phyloP scores from a whole-genome alignment of 2,797 vertebrate species.

The Sebastes aleutianus region DNA sequence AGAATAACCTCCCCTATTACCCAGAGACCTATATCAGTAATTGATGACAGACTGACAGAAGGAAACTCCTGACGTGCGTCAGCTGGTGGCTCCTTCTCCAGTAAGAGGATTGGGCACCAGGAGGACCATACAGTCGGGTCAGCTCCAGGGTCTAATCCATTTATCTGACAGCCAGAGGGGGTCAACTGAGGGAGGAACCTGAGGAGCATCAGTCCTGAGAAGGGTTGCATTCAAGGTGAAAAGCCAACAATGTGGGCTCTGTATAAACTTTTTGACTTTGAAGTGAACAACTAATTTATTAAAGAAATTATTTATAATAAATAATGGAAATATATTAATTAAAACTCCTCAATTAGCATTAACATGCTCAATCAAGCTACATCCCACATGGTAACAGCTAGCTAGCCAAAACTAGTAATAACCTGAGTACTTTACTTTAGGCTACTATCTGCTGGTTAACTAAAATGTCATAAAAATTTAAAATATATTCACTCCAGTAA shows the following conservation, averaged over 20 bases:
- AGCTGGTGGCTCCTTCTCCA: slow-evolving; percentile 27
- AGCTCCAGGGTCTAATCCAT: slow-evolving; percentile 49
- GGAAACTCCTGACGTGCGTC: neutral
- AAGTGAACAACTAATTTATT: neutral
- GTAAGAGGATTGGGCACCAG: slow-evolving; percentile 59
- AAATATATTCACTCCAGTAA: neutral
- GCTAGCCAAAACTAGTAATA: neutral
- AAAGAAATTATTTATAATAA: neutral
- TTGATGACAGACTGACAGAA: neutral
- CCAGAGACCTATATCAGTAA: slow-evolving; percentile 5
- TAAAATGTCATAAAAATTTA: neutral
- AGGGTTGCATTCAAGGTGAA: neutral
- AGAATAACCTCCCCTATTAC: neutral
- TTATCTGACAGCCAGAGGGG: slow-evolving; percentile 19
- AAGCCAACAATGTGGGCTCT: neutral
- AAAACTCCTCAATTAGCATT: too few species aligned
- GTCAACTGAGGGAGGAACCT: neutral
- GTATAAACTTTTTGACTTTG: too few species aligned
- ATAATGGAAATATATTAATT: too few species aligned
- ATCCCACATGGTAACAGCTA: too few species aligned
- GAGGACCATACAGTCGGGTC: neutral
- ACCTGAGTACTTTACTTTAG: neutral
- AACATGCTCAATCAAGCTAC: too few species aligned
- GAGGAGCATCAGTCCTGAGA: neutral
- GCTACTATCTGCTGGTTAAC: neutral